Base-by-base conservation (phyloP, 2,113 vertebrate species). In the Saguinus imperator region DNA sequence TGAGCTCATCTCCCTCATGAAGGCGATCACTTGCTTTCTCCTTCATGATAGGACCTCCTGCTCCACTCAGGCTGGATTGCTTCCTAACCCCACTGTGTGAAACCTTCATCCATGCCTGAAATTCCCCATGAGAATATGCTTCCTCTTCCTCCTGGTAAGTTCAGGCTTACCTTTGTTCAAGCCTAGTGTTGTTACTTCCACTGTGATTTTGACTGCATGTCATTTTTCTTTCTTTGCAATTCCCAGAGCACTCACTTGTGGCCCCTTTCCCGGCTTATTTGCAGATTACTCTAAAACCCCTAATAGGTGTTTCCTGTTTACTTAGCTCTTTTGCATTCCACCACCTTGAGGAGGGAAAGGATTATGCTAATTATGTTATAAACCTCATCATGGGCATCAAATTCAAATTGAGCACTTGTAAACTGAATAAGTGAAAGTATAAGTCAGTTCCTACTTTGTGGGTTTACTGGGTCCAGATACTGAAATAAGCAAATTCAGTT, bases 1-100 rank as follows among this genome's bases (percentile, higher is more conserved):
- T 17, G 3, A 14, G 32, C 29, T 4, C 25, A 3, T 5, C 89
- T 77, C 43, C 57, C 79, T 72, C 2, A 14, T 2, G 37, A 77
- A 91, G 68, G 70, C 35, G 6, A 0, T 17, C 14, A 37, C 17
- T 8, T 16, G 25, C 32, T 32, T 3, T 14, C 20, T 57, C 40
- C 43, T 66, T 35, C 1, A 37, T 40, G 12, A 14, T 3, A 5
- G 79, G 77, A 25, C 43, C 35, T 32, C n/a, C 89, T 48, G 10
- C 43, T 76, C 50, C 43, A 20, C 43, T 10, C n/a, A 4, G 43
- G 50, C 21, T 1, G 9, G 55, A 57, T 6, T 61, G 81, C 27
- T 48, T 76, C 0, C n/a, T 32, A 0, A 48, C 14, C 45, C 20
- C 45, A 8, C 0, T 2, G 12, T 8, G 29, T 12, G 40, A 14